Conservation (phyloP, 2,888 invertebrate species). For the Latheticus oryzae region DNA sequence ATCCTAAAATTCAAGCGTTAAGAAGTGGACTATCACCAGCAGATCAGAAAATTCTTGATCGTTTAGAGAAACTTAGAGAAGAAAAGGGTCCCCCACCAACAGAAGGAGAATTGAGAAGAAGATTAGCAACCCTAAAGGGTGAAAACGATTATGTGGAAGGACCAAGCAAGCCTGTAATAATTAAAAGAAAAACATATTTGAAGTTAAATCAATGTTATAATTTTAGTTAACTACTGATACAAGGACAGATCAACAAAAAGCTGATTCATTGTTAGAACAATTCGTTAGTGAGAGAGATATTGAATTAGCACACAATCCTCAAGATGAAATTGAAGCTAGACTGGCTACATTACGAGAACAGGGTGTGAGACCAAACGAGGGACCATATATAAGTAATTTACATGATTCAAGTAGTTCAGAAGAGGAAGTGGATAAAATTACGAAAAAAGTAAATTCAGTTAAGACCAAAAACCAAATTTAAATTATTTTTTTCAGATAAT, state of each 20-base stretch:
- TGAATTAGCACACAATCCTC: constrained; percentile 65
- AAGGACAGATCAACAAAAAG: constrained; percentile 77
- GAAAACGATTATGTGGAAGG: constrained; percentile 63
- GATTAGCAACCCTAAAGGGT: constrained; percentile 78
- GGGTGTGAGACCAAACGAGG: constrained; percentile 62
- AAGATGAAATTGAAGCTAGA: constrained; percentile 69
- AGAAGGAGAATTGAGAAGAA: constrained; percentile 73
- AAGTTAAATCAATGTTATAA: constrained; percentile 54
- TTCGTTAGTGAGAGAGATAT: constrained; percentile 67
- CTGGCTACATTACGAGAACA: constrained; percentile 68
- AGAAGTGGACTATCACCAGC: constrained; percentile 65
- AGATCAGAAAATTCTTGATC: constrained; percentile 74
- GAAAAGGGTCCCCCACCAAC: constrained; percentile 68
- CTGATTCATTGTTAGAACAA: constrained; percentile 74
- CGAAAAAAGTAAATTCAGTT: constrained; percentile 63
- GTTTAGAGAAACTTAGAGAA: constrained; percentile 76
- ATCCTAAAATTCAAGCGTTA: constrained; percentile 59
- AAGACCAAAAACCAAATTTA: too few relatives aligned
- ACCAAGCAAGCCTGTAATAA: constrained; percentile 56
- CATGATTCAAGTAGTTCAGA: constrained; percentile 61
- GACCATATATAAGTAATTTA: constrained; percentile 59
- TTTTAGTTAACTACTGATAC: constrained; percentile 69
- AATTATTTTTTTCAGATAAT: constrained; percentile 57
- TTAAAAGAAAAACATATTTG: neutral
- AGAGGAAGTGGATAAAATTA: constrained; percentile 62